Evolutionary conservation across 1,140 invertebrate species (phyloP).

Genomic region (Ruditapes philippinarum): DNA sequence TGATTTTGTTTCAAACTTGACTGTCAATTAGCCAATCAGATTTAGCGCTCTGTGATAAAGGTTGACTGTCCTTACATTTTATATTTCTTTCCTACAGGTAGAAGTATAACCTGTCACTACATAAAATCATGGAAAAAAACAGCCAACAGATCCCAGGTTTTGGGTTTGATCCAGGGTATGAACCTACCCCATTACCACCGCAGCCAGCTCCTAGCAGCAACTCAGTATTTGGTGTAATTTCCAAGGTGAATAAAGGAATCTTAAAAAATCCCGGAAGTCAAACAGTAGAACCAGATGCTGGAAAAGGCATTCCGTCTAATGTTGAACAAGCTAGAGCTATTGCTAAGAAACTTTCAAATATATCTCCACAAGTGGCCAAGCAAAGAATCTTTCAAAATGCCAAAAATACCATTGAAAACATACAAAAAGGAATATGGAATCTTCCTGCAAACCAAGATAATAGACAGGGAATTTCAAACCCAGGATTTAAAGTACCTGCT

Average conservation of each 20-base stretch:
- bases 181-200: conserved; percentile 7
- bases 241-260: conserved; percentile 41
- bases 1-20: too few species aligned
- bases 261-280: not conserved
- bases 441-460: not conserved
- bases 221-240: conserved; percentile 54
- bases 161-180: conserved; percentile 55
- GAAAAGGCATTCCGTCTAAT: not conserved
- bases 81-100: too few species aligned
- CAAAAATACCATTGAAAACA: conserved; percentile 38
- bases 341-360: conserved; percentile 3
- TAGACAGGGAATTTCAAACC: not conserved
- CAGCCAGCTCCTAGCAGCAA: conserved; percentile 8
- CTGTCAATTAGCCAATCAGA: too few species aligned
- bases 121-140: conserved; percentile 1
- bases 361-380: not conserved
- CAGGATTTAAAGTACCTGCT: conserved; percentile 21
- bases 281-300: not conserved
- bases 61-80: too few species aligned
- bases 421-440: conserved; percentile 34
- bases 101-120: too few species aligned
- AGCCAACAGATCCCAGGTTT: conserved; percentile 37
- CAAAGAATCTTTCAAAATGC: conserved; percentile 27
- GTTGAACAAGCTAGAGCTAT: conserved; percentile 26
- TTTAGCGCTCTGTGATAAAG: too few species aligned